These are phyloP conservation scores for Sebastes nivosus DNA, from an alignment of 2,797 vertebrate genomes.

Conservation along the genomic window DNA sequence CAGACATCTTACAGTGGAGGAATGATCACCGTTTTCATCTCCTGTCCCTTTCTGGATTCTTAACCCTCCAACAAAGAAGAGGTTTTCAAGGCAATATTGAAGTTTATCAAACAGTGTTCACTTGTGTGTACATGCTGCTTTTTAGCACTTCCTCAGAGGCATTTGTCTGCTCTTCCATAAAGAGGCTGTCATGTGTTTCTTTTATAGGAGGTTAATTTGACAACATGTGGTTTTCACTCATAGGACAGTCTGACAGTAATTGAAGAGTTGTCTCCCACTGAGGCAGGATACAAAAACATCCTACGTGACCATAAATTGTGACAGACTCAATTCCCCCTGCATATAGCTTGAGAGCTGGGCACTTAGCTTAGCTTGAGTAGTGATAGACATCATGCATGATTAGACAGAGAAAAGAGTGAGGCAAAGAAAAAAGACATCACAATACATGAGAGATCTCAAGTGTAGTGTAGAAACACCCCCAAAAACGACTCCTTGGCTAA, in stretches of 20 bases:
- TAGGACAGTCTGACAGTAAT: conserved; percentile 27
- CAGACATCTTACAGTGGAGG: conserved; percentile 24
- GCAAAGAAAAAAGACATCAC: not conserved
- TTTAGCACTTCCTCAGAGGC: not conserved
- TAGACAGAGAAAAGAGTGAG: not conserved
- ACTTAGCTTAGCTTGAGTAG: not conserved
- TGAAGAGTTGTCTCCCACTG: conserved; percentile 5
- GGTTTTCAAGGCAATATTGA: conserved; percentile 10
- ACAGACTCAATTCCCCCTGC: conserved; percentile 7
- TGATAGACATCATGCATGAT: conserved; percentile 14
- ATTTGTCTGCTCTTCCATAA: not conserved
- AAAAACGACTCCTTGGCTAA: not conserved
- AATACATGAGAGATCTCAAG: not conserved
- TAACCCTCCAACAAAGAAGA: conserved; percentile 18
- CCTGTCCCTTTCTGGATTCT: conserved; percentile 8
- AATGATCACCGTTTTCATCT: conserved; percentile 44
- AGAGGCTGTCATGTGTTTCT: conserved; percentile 9
- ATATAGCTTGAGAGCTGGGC: not conserved
- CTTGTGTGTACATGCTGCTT: not conserved
- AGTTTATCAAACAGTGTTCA: conserved; percentile 4
- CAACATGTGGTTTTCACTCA: conserved; percentile 20
- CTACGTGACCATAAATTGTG: conserved; percentile 12
- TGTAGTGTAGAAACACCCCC: not conserved
- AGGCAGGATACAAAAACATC: conserved; percentile 1
- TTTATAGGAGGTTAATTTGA: conserved; percentile 23